phyloP scores from a whole-genome alignment of 2,888 invertebrate species.

The Chrysolina americana region DNA sequence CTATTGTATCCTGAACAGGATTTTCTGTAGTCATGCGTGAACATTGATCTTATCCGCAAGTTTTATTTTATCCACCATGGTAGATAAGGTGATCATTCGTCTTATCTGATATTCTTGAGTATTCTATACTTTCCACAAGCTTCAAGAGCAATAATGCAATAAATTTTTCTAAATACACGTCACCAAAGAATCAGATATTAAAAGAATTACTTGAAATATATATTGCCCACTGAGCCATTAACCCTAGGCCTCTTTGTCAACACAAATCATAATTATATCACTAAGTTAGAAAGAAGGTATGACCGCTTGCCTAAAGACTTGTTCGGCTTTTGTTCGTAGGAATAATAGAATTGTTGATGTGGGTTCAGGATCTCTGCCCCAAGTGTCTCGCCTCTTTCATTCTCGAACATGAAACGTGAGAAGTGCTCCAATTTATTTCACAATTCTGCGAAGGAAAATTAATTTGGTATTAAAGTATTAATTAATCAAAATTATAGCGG shows the following conservation, averaged over 20 bases:
- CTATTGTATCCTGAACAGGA: too few relatives aligned
- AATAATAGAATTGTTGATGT: neutral
- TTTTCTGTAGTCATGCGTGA: too few relatives aligned
- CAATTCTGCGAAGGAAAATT: neutral
- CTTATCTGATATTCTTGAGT: neutral
- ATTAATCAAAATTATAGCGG: conserved; percentile 13
- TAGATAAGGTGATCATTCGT: neutral
- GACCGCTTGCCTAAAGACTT: neutral
- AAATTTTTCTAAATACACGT: too few relatives aligned
- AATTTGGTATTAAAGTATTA: conserved; percentile 7
- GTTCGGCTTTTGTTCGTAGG: neutral
- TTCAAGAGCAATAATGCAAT: too few relatives aligned
- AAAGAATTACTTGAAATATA: too few relatives aligned
- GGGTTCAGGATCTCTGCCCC: neutral
- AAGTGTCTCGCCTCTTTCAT: neutral
- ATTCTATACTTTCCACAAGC: too few relatives aligned
- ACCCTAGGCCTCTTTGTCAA: too few relatives aligned
- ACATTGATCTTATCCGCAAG: neutral
- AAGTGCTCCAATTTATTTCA: conserved; percentile 1
- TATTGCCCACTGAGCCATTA: too few relatives aligned
- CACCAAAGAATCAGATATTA: too few relatives aligned
- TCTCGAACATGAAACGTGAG: neutral
- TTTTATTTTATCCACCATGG: neutral
- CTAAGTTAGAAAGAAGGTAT: neutral
- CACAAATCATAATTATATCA: too few relatives aligned